phyloP scores from a whole-genome alignment of 2,888 invertebrate genomes.

The Pegoplata infirma region DNA sequence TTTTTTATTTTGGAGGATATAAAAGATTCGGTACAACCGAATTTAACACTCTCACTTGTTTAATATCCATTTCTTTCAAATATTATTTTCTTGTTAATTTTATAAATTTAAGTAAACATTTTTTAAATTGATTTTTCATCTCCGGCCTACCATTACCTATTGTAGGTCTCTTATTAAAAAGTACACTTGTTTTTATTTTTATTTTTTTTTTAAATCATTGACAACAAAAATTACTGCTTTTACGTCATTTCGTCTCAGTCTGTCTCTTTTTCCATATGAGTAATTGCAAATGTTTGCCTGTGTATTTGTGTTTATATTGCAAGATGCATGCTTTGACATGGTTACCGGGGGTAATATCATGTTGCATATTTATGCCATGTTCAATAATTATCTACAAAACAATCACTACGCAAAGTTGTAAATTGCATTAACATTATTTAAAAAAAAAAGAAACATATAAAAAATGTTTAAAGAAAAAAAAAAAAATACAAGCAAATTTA shows the following conservation, averaged over 20 bases:
- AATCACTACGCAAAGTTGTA: slow-evolving; percentile 19
- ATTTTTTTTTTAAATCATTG: slow-evolving; percentile 30
- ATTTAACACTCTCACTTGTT: no score
- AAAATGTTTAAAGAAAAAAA: background rate
- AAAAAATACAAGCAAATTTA: background rate
- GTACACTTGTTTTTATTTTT: slow-evolving; percentile 48
- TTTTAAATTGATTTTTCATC: background rate
- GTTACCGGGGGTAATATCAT: slow-evolving; percentile 32
- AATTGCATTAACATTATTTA: slow-evolving; percentile 17
- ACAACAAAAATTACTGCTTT: slow-evolving; percentile 29
- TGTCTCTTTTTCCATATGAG: slow-evolving; percentile 28
- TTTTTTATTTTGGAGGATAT: no score
- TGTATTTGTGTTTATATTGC: background rate
- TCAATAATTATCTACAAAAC: slow-evolving; percentile 32
- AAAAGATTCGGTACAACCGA: no score
- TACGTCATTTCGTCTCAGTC: slow-evolving; percentile 1
- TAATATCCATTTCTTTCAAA: no score
- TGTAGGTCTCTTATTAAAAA: background rate
- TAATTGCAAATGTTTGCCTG: background rate
- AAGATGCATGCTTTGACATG: slow-evolving; percentile 21
- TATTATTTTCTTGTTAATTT: no score
- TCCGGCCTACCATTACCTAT: background rate
- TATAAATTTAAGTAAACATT: background rate
- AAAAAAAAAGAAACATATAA: background rate
- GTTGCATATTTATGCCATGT: slow-evolving; percentile 30